Evolutionary conservation across 2,797 vertebrate genomes (phyloP).

Genomic region (Dendrocincla fuliginosa): DNA sequence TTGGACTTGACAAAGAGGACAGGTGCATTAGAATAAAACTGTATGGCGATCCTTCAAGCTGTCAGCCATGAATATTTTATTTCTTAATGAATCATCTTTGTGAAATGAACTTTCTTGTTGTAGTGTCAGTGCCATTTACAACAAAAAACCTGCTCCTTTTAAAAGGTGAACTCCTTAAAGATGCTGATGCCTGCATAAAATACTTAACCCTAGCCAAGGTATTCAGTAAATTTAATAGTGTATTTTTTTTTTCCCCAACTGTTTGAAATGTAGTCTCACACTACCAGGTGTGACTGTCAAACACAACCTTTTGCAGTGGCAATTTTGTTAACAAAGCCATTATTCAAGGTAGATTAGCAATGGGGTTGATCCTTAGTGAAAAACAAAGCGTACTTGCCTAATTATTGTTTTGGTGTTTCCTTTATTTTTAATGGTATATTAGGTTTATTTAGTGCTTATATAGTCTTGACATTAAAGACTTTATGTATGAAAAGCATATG

Average conservation of each 20-base stretch:
- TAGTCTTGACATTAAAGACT: neutral
- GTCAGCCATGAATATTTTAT: slow-evolving; percentile 96
- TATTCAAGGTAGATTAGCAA: slow-evolving; percentile 49
- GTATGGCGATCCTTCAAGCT: slow-evolving; percentile 96
- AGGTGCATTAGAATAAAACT: slow-evolving; percentile 98
- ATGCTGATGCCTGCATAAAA: slow-evolving; percentile 78
- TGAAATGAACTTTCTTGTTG: slow-evolving; percentile 89
- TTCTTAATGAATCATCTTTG: slow-evolving; percentile 92
- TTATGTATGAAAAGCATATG: neutral
- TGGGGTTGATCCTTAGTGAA: slow-evolving; percentile 35
- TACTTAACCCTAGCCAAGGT: slow-evolving; percentile 70
- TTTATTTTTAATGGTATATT: neutral
- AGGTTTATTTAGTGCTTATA: neutral
- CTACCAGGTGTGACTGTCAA: neutral
- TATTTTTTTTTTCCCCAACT: neutral
- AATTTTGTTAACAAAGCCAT: slow-evolving; percentile 49
- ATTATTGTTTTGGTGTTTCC: neutral
- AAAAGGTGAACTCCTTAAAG: slow-evolving; percentile 78
- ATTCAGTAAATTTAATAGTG: slow-evolving; percentile 28
- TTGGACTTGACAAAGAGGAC: slow-evolving; percentile 99
- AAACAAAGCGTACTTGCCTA: neutral
- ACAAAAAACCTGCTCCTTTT: slow-evolving; percentile 80
- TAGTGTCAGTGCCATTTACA: slow-evolving; percentile 85
- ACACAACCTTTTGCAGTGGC: slow-evolving; percentile 32
- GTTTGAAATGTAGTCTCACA: slow-evolving; percentile 32